Evolutionary conservation across 2,888 invertebrate genomes (phyloP).

Genomic region (Phortica magna): DNA sequence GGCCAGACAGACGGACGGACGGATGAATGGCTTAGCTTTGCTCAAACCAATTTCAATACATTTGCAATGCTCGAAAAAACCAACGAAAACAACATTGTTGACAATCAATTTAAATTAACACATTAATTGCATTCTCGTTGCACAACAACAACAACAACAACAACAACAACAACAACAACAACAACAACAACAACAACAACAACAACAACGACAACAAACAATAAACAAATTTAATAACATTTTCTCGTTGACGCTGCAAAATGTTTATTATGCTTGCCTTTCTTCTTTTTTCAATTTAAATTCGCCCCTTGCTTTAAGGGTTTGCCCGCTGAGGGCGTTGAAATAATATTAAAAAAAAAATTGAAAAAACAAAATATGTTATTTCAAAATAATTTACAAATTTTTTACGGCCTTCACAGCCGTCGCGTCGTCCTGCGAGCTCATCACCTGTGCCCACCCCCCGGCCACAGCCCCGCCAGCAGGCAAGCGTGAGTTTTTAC

Average conservation of each 20-base stretch:
- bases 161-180: not conserved
- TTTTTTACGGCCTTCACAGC: not conserved
- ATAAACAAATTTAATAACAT: not conserved
- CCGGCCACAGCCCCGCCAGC: not conserved
- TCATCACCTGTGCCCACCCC: not conserved
- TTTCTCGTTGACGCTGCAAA: constrained; percentile 5
- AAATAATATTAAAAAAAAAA: constrained; percentile 10
- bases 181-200: not conserved
- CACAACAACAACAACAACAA: not conserved
- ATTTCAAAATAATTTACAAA: constrained; percentile 31
- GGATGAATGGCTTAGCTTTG: no score
- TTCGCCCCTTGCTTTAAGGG: not conserved
- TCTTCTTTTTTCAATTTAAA: no score
- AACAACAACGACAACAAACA: not conserved
- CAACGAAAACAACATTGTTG: not conserved
- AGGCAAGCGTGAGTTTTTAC: not conserved
- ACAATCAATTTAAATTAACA: constrained; percentile 23
- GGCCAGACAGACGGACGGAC: not conserved
- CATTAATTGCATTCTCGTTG: constrained; percentile 20
- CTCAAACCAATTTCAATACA: no score
- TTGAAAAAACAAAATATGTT: constrained; percentile 15
- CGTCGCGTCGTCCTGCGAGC: not conserved
- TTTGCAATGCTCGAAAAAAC: not conserved
- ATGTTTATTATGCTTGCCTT: not conserved
- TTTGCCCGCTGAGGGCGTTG: not conserved